Base-by-base conservation (phyloP, 30 jellyfish, hydroid and myxozoan genomes). In the Catostylus mosaicus region DNA sequence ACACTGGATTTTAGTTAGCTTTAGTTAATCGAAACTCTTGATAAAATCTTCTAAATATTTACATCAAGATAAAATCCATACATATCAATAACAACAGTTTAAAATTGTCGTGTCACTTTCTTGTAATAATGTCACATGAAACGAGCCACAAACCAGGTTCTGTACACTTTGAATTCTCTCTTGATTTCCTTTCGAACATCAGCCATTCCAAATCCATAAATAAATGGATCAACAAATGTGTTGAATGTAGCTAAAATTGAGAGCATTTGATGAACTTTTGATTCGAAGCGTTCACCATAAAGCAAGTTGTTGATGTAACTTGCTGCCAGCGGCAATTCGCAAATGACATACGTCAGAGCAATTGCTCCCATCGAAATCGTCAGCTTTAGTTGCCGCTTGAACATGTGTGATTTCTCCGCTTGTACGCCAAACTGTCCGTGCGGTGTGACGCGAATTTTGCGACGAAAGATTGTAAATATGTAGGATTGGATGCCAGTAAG, bases 371-470 rank as follows among this genome's bases (percentile, higher is more conserved):
- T 32, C 4, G 67, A 54, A 3, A 54, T 54, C 14, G 67, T 54
- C n/a, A 18, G 2, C 67, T 54, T 54, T 7, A 54, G 8, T 54
- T 54, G 67, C 4, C 67, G 67, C 67, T 54, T 54, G n/a, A 54
- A 5, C 4, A 32, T 18, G n/a, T 54, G 6, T 3, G 67, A 6
- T 3, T 5, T 3, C n/a, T 54, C 67, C 26, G 7, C n/a, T 54
- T 7, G 67, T 16, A 19, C 67, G n/a, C 67, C 67, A 54, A 54
- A 54, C n/a, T 30, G 4, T 18, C 26, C 32, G n/a, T 54, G 67
- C 8, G 67, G 67, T 30, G 67, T 54, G 67, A 54, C 26, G 67
- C 67, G 67, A 3, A 3, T 30, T 32, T 54, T 54, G n/a, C 26
- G n/a, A 3, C 67, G 67, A 32, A 19, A 54, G 8, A 54, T 7